These are phyloP conservation scores for Sylvia atricapilla DNA, from an alignment of 2,113 vertebrate genomes.

Conservation along the genomic window DNA sequence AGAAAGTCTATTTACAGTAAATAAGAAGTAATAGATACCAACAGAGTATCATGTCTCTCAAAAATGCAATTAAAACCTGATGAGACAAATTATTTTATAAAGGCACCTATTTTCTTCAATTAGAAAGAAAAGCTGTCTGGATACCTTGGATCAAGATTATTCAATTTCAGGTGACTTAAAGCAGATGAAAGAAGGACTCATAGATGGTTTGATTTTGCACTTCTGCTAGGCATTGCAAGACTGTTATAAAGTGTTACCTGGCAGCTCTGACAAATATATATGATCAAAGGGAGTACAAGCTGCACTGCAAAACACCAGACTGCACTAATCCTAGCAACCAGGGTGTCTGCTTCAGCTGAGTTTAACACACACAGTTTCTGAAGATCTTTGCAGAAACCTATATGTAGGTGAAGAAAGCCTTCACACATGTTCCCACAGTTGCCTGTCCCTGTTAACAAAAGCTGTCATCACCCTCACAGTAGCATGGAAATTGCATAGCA, in stretches of 20 bases:
- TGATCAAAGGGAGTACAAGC: not conserved
- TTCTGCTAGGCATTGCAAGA: not conserved
- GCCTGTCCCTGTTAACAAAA: not conserved
- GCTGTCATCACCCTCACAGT: not conserved
- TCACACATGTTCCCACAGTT: not conserved
- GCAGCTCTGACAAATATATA: not conserved
- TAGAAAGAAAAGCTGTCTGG: not conserved
- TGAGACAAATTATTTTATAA: not conserved
- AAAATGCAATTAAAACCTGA: not conserved
- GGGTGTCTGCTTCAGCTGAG: not conserved
- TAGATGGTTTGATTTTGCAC: not conserved
- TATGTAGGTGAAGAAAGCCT: not conserved
- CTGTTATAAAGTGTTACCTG: not conserved
- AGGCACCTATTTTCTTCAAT: not conserved
- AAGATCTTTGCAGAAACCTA: not conserved
- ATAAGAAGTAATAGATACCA: not conserved
- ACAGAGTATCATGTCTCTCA: accelerated
- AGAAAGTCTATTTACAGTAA: not conserved
- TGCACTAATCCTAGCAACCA: not conserved
- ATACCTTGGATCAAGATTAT: not conserved
- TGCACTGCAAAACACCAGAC: not conserved
- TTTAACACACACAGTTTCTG: not conserved
- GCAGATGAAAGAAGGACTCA: not conserved
- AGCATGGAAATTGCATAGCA: not conserved
- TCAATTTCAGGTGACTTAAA: not conserved